These are phyloP conservation scores for Alligator mississippiensis DNA, from an alignment of 2,113 vertebrate species.

Conservation along the genomic window DNA sequence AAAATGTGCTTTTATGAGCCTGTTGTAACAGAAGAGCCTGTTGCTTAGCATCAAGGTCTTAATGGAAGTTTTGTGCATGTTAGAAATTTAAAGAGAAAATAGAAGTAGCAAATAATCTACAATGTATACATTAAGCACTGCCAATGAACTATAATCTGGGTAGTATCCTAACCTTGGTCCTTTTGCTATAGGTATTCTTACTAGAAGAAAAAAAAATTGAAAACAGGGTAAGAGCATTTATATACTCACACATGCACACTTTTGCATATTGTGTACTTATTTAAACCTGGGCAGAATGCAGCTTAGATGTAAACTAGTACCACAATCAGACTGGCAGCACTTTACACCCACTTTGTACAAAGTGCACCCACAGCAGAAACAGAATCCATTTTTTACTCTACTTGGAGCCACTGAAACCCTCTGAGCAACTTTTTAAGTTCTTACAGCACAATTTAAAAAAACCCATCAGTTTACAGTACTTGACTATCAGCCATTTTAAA, in stretches of 20 bases:
- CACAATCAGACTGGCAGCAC: neutral
- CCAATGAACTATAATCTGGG: neutral
- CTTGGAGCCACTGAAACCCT: neutral
- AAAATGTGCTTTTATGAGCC: neutral
- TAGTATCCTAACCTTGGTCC: neutral
- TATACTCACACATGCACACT: neutral
- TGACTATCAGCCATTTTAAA: neutral
- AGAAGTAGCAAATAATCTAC: slow-evolving; percentile 14
- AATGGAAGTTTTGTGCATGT: neutral
- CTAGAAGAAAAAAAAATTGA: too few relatives aligned
- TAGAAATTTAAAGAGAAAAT: slow-evolving; percentile 23
- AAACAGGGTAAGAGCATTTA: neutral
- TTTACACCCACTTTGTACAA: neutral
- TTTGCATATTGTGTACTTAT: neutral
- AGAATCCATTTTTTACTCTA: neutral
- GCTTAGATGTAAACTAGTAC: neutral
- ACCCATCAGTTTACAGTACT: neutral
- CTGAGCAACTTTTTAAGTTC: neutral
- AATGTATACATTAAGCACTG: neutral
- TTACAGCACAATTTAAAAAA: neutral
- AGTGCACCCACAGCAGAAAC: neutral
- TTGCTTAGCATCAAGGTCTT: slow-evolving; percentile 13
- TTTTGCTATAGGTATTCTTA: neutral
- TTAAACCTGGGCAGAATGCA: neutral
- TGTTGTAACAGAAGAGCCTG: neutral